Conservation (phyloP, 64 coral and sea anemone species). For the Cladopsammia gracilis region DNA sequence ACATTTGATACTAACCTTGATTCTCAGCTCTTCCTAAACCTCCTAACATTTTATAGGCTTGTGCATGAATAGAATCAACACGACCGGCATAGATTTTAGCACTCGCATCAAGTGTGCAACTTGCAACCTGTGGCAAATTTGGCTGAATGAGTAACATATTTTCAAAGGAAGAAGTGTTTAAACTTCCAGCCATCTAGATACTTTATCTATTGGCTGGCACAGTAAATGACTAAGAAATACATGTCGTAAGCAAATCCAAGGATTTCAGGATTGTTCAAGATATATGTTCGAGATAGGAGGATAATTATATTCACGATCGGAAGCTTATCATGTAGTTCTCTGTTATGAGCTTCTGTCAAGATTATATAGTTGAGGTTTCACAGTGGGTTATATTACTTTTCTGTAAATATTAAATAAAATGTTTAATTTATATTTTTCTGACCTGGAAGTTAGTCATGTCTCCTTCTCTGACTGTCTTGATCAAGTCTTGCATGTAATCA, state of each 20-base stretch:
- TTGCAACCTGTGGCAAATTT: slow-evolving; percentile 74
- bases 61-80: slow-evolving; percentile 94
- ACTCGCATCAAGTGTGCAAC: slow-evolving; percentile 97
- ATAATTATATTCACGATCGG: neutral
- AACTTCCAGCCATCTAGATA: neutral
- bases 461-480: slow-evolving; percentile 82
- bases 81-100: slow-evolving; percentile 98
- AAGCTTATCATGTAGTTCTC: too few relatives aligned
- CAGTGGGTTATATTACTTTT: too few relatives aligned
- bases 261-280: too few relatives aligned
- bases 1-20: slow-evolving; percentile 42
- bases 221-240: too few relatives aligned
- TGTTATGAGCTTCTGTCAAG: too few relatives aligned
- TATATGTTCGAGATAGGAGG: too few relatives aligned
- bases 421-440: neutral
- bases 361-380: too few relatives aligned
- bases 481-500: slow-evolving; percentile 99
- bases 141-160: neutral
- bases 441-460: slow-evolving; percentile 99
- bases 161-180: neutral
- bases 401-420: too few relatives aligned
- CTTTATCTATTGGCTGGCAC: too few relatives aligned
- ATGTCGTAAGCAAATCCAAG: neutral
- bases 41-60: slow-evolving; percentile 97
- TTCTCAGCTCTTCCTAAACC: slow-evolving; percentile 94